Percentiles rank a stretch among this genome's conserved stretches.
Conservation (phyloP, 2,797 vertebrate species). For the Sebastes diploproa region DNA sequence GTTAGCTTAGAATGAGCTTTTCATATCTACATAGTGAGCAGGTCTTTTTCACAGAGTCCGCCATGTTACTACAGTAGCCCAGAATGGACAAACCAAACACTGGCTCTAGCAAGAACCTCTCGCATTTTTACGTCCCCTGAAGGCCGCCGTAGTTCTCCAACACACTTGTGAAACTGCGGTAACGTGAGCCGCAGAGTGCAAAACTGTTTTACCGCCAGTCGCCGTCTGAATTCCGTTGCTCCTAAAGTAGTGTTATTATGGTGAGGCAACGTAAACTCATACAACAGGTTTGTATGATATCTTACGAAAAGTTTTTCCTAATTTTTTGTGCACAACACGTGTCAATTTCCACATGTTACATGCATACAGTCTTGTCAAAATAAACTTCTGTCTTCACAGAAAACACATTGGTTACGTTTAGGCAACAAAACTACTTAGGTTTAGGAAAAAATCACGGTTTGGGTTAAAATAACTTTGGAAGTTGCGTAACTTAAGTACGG, state of each 20-base stretch:
- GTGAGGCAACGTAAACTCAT: neutral
- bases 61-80: neutral
- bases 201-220: neutral
- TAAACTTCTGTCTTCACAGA: too few species aligned
- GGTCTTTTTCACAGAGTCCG: accelerated
- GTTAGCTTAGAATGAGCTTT: too few species aligned
- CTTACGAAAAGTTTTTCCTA: too few species aligned
- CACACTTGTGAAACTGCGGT: neutral
- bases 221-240: neutral
- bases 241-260: neutral
- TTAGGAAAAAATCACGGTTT: accelerated
- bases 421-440: too few species aligned
- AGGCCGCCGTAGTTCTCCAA: neutral
- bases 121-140: neutral
- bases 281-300: too few species aligned
- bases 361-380: too few species aligned
- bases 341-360: too few species aligned
- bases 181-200: neutral
- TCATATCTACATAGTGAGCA: accelerated
- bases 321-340: accelerated
- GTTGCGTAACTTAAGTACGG: too few species aligned
- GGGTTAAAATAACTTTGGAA: accelerated
- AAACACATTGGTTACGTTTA: too few species aligned
- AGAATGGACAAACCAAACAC: neutral
- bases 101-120: neutral